Evolutionary conservation across 2,797 vertebrate species (phyloP).

Genomic region (Limosa lapponica): DNA sequence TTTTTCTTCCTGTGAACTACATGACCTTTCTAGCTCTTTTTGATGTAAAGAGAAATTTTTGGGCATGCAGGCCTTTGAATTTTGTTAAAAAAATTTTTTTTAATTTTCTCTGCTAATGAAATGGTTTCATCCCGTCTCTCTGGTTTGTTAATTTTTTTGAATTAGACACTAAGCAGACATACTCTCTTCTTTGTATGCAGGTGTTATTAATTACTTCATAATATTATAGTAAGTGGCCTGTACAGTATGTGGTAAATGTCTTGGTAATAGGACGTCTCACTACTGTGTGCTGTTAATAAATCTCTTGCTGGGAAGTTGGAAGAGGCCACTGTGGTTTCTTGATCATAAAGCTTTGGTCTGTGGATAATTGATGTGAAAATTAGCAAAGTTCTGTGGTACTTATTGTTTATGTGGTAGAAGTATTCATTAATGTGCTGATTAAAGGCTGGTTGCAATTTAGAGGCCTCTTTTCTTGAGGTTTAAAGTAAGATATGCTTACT

Average conservation of each 20-base stretch:
- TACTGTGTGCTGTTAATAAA: constrained; percentile 24
- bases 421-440: not conserved
- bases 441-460: not conserved
- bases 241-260: not conserved
- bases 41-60: not conserved
- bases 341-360: not conserved
- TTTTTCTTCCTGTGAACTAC: not conserved
- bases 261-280: not conserved
- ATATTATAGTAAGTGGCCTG: not conserved
- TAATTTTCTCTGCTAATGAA: not conserved
- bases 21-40: not conserved
- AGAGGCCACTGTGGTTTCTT: constrained; percentile 12
- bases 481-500: not conserved
- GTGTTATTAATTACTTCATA: not conserved
- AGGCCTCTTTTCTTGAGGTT: not conserved
- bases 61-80: not conserved
- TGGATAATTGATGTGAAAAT: constrained; percentile 26
- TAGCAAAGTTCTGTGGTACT: not conserved
- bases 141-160: not conserved
- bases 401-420: not conserved
- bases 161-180: not conserved
- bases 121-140: not conserved
- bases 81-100: not conserved
- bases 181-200: not conserved
- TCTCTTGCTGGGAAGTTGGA: not conserved